Evolutionary conservation across 2,797 vertebrate species (phyloP), one percentile per base, ranked within the genome.

Genomic region (Cichlasoma orientale): DNA sequence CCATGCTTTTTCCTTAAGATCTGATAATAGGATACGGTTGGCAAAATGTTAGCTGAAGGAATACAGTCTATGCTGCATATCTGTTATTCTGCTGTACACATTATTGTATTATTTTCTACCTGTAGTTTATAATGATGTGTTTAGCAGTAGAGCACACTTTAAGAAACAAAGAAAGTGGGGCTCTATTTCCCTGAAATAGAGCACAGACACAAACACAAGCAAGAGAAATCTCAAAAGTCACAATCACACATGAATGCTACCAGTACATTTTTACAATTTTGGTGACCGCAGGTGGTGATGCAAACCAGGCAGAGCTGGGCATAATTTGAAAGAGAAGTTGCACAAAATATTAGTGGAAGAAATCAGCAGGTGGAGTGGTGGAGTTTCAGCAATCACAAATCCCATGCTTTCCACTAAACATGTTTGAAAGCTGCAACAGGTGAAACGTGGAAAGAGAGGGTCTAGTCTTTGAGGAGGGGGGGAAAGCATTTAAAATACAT

Each of bases 21-120:
- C 41, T 68, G 38, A n/a, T 47, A 1, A 68, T 50, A 1, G 25
- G 41, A 50, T n/a, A 68, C 3, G 12, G 18, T 50, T 27, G 2
- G 25, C 41, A 68, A 50, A 68, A 50, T 16, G 16, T 68, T 25
- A 50, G 41, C 10, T 1, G 9, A 47, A 29, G 61, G 61, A 66
- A 36, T 63, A 41, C 59, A 47, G 61, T 47, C 61, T 0, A 3
- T 66, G 38, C 38, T 66, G 61, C 61, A 66, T 1, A 47, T 47
- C 16, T 47, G 0, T 66, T 47, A 66, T 47, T 66, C 25, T 12
- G 25, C 16, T 0, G 12, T n/a, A 19, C 5, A 29, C 61, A 68
- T 68, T 1, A 23, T 68, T 63, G 29, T 68, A 50, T 29, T 68
- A 27, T 68, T 68, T 68, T 68, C 61, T 50, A 29, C 61, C 41